Evolutionary conservation across 1,140 invertebrate genomes (phyloP), one percentile per base, ranked within the genome.

Genomic region (Monochamus saltuarius): DNA sequence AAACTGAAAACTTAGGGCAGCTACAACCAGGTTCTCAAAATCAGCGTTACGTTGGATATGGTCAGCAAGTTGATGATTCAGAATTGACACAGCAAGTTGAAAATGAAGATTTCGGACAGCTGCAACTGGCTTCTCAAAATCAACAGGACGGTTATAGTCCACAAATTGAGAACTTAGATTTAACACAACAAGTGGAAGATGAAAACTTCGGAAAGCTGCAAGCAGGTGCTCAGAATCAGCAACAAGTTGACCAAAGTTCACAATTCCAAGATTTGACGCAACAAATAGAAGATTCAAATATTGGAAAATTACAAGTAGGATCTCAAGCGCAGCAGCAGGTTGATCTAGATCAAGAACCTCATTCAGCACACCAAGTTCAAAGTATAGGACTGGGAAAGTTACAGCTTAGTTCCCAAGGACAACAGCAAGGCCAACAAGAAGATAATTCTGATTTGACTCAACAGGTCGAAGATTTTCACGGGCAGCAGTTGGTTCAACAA

Each of bases 21-120:
- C 49, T 14, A 8, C 35, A 17, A 47, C 47, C 11, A 43, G 16
- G 39, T 16, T 19, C 46, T 39, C 7, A 16, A 13, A 14, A 36
- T 14, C 14, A 54, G 11, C 35, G 10, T 8, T n/a, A 56, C 11
- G 2, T 14, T 29, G 22, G 14, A 3, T n/a, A 46, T 1, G 57
- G 57, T 7, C 61, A 63, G 13, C 39, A 53, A 39, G 49, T 34
- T 46, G 56, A 55, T 29, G 56, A 63, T 50, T 57, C 61, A 7
- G 56, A 63, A 29, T 13, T 38, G 19, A 38, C 16, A 43, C 57
- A 53, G 36, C 47, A 38, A 52, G 22, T 54, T 14, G 59, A 43
- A 7, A 3, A 29, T 29, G 2, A 29, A 29, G 6, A 29, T 6
- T 29, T 29, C 2, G 22, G 6, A 29, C 22, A 29, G 22, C 22